Conservation (phyloP, 2,113 vertebrate species). For the Pycnonotus jocosus region DNA sequence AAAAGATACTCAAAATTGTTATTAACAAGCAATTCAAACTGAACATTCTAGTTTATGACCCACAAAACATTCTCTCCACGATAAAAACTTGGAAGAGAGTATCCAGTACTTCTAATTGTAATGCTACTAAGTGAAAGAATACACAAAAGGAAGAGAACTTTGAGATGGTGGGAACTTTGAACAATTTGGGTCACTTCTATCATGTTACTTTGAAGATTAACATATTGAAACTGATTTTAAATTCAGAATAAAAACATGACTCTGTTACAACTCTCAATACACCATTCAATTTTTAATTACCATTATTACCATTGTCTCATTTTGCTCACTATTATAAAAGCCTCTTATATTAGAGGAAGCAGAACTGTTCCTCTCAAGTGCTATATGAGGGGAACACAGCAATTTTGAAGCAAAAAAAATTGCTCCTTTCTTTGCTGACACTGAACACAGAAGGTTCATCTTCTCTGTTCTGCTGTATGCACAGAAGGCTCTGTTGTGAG, state of each 20-base stretch:
- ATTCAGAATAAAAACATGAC: not conserved
- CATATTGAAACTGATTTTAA: not conserved
- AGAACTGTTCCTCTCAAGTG: not conserved
- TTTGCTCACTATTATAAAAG: not conserved
- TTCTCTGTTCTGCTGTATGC: not conserved
- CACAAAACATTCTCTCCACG: not conserved
- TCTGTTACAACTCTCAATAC: not conserved
- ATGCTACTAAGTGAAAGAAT: not conserved
- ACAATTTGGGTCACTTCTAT: not conserved
- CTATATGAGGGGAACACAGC: not conserved
- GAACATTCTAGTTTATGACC: not conserved
- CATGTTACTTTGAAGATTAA: not conserved
- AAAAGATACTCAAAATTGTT: not conserved
- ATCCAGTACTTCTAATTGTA: not conserved
- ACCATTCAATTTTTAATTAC: not conserved
- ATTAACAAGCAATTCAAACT: not conserved
- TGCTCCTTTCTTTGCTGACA: not conserved
- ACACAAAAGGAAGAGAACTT: not conserved
- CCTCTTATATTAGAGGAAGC: not conserved
- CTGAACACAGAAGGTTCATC: not conserved
- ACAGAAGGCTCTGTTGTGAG: not conserved
- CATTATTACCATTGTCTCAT: not conserved
- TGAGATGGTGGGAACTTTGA: not conserved
- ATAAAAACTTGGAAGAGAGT: not conserved
- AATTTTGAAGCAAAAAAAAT: not conserved